Base-by-base conservation (phyloP, 2,797 vertebrate genomes). In the Rhinatrema bivittatum region DNA sequence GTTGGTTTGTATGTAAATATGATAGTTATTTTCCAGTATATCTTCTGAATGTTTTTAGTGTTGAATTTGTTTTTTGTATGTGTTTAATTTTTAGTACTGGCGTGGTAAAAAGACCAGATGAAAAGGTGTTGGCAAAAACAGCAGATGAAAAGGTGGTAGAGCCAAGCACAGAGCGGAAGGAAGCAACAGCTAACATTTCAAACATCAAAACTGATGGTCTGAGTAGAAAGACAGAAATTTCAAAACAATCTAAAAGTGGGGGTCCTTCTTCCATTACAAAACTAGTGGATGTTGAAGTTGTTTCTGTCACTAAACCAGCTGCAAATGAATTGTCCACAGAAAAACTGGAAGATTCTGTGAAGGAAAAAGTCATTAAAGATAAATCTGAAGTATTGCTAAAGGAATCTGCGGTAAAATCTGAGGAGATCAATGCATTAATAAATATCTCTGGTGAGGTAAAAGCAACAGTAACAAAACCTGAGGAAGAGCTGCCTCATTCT, bases 11-110 rank as follows among this genome's bases (percentile, higher is more conserved):
- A n/a, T n/a, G n/a, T n/a, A n/a, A n/a, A n/a, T n/a, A n/a, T n/a
- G n/a, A n/a, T n/a, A n/a, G n/a, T n/a, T n/a, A n/a, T n/a, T n/a
- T n/a, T n/a, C n/a, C n/a, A n/a, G n/a, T n/a, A n/a, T n/a, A n/a
- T n/a, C n/a, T n/a, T n/a, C n/a, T n/a, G n/a, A n/a, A n/a, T n/a
- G n/a, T n/a, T n/a, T n/a, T n/a, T n/a, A n/a, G n/a, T n/a, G n/a
- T n/a, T n/a, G 56, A 29, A 16, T 77, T 78, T 82, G 70, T 79
- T 72, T 60, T 67, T 60, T 79, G 70, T 47, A 75, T 34, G 62
- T 64, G 65, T 68, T 49, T 61, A n/a, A n/a, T n/a, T 59, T 44
- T 61, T 54, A 82, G 82, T 73, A 34, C 64, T 52, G 73, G 37
- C 66, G 57, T 56, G 60, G 74, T 62, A 66, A 68, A 66, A 45